Evolutionary conservation across 2,113 vertebrate genomes (phyloP).

Genomic region (Panthera uncia): DNA sequence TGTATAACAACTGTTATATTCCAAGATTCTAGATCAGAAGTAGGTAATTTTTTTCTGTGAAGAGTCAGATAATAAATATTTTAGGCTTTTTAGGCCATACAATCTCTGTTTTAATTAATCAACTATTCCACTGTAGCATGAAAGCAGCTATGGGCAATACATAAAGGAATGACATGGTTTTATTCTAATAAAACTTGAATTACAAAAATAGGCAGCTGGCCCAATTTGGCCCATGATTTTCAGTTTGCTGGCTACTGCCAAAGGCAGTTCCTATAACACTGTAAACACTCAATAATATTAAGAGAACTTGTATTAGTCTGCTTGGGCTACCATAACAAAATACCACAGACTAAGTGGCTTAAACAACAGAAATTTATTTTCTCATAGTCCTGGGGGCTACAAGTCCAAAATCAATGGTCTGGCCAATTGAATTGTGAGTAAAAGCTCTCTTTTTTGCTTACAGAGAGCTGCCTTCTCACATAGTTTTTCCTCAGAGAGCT

Average conservation of each 20-base stretch:
- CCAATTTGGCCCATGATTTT: neutral
- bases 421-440: too few relatives aligned
- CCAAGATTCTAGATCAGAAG: neutral
- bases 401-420: neutral
- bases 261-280: neutral
- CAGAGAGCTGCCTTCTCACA: neutral
- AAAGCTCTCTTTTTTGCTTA: neutral
- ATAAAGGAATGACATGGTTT: neutral
- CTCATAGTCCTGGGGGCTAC: neutral
- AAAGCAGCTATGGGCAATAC: neutral
- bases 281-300: neutral
- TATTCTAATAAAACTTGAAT: neutral
- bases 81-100: neutral
- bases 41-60: neutral
- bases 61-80: neutral
- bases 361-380: neutral
- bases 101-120: neutral
- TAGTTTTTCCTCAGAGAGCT: neutral
- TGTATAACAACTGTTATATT: neutral
- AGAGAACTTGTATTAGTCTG: neutral
- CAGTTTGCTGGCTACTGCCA: neutral
- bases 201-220: neutral
- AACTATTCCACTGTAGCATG: neutral
- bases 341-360: neutral
- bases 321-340: neutral